phyloP scores from a whole-genome alignment of 2,888 invertebrate species.

The Coleophora deauratella region DNA sequence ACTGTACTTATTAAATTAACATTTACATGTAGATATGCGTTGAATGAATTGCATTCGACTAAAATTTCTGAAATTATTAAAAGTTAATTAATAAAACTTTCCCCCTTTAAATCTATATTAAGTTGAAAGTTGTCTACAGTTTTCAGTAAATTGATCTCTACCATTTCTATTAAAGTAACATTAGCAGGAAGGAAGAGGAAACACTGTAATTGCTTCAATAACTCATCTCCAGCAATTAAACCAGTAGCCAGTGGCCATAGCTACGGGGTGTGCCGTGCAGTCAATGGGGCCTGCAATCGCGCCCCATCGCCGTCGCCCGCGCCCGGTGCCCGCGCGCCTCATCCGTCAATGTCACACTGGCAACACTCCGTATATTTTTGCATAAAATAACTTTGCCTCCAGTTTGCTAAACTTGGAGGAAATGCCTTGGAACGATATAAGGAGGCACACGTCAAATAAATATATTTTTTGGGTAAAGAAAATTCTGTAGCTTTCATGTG shows the following conservation, averaged over 20 bases:
- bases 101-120: no score
- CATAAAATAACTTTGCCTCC: conserved; percentile 40
- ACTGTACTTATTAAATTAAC: no score
- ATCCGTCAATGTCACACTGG: conserved; percentile 52
- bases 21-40: no score
- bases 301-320: conserved; percentile 28
- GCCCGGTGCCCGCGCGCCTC: conserved; percentile 20
- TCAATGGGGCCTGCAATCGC: conserved; percentile 11
- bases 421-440: conserved; percentile 13
- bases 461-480: background rate
- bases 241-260: conserved; percentile 5
- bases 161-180: no score
- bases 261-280: no score
- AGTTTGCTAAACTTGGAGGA: background rate
- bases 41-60: no score
- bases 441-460: conserved; percentile 3
- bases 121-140: no score
- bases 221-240: conserved; percentile 1
- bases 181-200: no score
- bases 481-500: background rate
- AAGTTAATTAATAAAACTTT: no score
- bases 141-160: no score
- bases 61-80: no score
- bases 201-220: no score
- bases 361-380: conserved; percentile 53